Evolutionary conservation across 1,140 invertebrate species (phyloP).

Genomic region (Melipona quadrifasciata): DNA sequence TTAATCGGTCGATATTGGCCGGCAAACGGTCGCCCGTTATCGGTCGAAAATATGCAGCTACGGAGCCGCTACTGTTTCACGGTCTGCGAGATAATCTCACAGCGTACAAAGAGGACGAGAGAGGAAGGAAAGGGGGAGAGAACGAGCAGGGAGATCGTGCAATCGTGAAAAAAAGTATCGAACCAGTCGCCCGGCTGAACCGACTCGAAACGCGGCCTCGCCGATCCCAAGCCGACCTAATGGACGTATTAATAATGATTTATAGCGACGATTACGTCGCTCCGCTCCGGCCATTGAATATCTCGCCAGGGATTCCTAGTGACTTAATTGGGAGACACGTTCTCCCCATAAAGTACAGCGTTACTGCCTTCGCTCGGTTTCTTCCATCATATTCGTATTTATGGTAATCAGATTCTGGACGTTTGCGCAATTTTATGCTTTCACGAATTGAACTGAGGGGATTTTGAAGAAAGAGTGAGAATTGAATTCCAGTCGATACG

Average conservation of each 20-base stretch:
- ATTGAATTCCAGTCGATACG: too few relatives aligned
- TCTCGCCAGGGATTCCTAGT: not conserved
- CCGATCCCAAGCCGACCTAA: conserved; percentile 8
- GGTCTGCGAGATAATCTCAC: conserved; percentile 8
- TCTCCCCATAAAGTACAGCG: not conserved
- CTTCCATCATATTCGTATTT: not conserved
- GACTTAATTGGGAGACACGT: not conserved
- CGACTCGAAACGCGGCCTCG: conserved; percentile 10
- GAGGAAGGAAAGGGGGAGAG: not conserved
- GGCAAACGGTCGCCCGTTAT: conserved; percentile 28
- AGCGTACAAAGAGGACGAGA: conserved; percentile 2
- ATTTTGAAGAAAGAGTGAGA: too few relatives aligned
- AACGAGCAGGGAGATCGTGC: conserved; percentile 17
- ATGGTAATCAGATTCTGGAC: too few relatives aligned
- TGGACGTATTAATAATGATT: conserved; percentile 52
- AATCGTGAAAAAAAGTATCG: conserved; percentile 36
- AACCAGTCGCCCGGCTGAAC: conserved; percentile 45
- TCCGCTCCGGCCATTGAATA: not conserved
- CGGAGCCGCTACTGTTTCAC: conserved; percentile 39
- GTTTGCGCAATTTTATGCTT: too few relatives aligned
- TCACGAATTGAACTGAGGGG: too few relatives aligned
- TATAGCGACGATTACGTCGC: conserved; percentile 46
- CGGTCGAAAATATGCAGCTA: conserved; percentile 20
- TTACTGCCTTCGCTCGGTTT: not conserved
- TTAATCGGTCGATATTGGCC: conserved; percentile 34